Conservation (phyloP, 2,113 vertebrate species). For the Callospermophilus lateralis region DNA sequence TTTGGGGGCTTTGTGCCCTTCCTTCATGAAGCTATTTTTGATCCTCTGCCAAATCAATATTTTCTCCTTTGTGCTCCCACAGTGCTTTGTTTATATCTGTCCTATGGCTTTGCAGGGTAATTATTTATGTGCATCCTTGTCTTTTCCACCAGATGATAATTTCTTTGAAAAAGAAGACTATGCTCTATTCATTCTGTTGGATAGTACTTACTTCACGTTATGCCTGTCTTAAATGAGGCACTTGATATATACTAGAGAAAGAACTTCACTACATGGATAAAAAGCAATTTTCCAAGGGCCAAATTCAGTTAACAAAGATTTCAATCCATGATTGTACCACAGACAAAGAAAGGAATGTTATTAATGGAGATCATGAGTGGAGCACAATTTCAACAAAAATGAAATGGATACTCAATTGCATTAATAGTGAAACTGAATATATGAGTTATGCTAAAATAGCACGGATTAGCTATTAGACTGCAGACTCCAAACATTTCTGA, state of each 20-base stretch:
- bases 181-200: neutral
- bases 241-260: neutral
- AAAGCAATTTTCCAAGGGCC: neutral
- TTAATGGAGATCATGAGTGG: constrained; percentile 36
- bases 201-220: neutral
- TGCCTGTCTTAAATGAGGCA: neutral
- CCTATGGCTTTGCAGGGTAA: neutral
- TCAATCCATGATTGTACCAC: constrained; percentile 30
- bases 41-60: neutral
- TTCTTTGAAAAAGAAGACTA: constrained; percentile 32
- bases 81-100: neutral
- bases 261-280: neutral
- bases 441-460: neutral
- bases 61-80: neutral
- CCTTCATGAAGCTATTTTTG: neutral
- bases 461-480: neutral
- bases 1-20: neutral
- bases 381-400: constrained; percentile 53
- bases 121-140: neutral
- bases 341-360: constrained; percentile 48
- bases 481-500: constrained; percentile 33
- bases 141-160: neutral
- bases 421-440: constrained; percentile 53
- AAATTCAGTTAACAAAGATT: constrained; percentile 51
- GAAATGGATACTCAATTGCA: constrained; percentile 39